These are phyloP conservation scores for Alfaro cultratus DNA, from an alignment of 2,797 vertebrate genomes.

Conservation along the genomic window DNA sequence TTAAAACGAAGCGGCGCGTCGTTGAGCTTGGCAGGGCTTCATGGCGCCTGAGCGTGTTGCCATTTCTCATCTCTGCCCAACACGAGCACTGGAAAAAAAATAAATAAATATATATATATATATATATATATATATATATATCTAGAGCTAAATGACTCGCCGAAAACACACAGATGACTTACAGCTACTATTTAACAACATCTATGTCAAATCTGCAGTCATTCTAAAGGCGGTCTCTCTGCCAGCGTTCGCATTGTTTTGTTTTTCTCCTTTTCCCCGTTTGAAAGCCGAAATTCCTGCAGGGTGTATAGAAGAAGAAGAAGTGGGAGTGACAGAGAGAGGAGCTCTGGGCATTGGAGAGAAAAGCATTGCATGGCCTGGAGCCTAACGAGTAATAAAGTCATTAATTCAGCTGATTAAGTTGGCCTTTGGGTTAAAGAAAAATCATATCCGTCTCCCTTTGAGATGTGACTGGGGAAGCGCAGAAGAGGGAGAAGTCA, in stretches of 20 bases:
- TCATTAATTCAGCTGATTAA: slow-evolving; percentile 99
- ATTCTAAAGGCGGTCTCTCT: slow-evolving; percentile 35
- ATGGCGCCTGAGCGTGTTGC: slow-evolving; percentile 14
- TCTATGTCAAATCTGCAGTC: slow-evolving; percentile 40
- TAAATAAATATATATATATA: too few species aligned
- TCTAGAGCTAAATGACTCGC: slow-evolving; percentile 18
- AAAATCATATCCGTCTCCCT: slow-evolving; percentile 90
- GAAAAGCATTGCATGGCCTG: slow-evolving; percentile 80
- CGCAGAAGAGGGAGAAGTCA: slow-evolving; percentile 85
- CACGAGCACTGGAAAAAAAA: slow-evolving; percentile 31
- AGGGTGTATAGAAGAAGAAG: slow-evolving; percentile 45
- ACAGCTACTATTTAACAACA: slow-evolving; percentile 42
- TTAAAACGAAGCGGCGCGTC: slow-evolving; percentile 50
- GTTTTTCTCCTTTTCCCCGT: slow-evolving; percentile 53
- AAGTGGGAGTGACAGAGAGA: slow-evolving; percentile 24
- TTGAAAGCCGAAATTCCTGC: slow-evolving; percentile 68
- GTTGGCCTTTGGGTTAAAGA: slow-evolving; percentile 97
- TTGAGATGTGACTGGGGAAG: slow-evolving; percentile 88
- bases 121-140: background rate
- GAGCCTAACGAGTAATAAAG: slow-evolving; percentile 93
- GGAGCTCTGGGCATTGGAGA: slow-evolving; percentile 73
- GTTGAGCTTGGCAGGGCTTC: slow-evolving; percentile 29
- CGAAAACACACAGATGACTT: slow-evolving; percentile 26
- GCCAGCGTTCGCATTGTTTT: slow-evolving; percentile 26
- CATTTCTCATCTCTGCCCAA: slow-evolving; percentile 41